phyloP scores from a whole-genome alignment of 2,797 vertebrate species.

The Sebastes minor region DNA sequence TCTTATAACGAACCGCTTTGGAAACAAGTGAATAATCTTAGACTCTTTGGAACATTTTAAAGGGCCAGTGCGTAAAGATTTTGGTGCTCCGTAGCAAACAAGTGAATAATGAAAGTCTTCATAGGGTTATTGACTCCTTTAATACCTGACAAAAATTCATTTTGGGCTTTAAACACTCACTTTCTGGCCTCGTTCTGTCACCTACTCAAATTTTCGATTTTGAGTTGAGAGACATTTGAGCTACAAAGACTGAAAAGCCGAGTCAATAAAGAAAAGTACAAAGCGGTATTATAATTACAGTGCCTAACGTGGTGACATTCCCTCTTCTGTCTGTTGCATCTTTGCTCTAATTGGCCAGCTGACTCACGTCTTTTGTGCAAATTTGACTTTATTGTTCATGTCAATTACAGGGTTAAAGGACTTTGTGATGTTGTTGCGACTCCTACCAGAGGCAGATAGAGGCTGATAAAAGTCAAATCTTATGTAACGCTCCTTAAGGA shows the following conservation, averaged over 20 bases:
- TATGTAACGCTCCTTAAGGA: constrained; percentile 10
- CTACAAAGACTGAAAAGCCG: constrained; percentile 27
- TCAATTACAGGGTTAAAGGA: constrained; percentile 45
- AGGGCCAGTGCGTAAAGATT: not conserved
- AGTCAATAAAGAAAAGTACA: constrained; percentile 41
- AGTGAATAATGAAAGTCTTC: not conserved
- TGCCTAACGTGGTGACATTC: constrained; percentile 38
- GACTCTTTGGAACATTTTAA: not conserved
- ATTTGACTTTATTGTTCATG: constrained; percentile 59
- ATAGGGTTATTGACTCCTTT: not conserved
- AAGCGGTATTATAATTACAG: constrained; percentile 46
- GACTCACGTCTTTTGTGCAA: constrained; percentile 57
- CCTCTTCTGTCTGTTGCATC: constrained; percentile 44
- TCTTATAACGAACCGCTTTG: not conserved
- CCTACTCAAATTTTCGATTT: not conserved
- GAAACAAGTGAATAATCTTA: not conserved
- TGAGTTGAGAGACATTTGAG: constrained; percentile 19
- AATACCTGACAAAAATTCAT: not conserved
- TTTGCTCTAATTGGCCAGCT: constrained; percentile 60
- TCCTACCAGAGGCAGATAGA: constrained; percentile 7
- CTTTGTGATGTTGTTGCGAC: constrained; percentile 11
- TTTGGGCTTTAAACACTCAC: not conserved
- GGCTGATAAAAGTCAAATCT: constrained; percentile 13
- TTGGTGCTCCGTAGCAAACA: not conserved
- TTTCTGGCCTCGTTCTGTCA: not conserved